Evolutionary conservation across 2,113 vertebrate species (phyloP), one percentile per base, ranked within the genome.

Genomic region (Theristicus caerulescens): DNA sequence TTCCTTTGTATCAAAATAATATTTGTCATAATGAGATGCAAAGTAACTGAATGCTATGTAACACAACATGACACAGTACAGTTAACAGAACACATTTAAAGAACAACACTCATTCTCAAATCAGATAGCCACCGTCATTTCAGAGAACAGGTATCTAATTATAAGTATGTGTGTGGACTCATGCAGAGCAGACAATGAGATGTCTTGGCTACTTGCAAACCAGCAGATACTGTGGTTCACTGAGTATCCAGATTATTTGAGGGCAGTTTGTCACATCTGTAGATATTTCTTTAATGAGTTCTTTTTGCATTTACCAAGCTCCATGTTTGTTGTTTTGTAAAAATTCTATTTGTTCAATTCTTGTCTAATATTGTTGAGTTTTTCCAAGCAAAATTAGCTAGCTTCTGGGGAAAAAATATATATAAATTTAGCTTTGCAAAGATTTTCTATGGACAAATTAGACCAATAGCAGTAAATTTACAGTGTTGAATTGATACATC

Each of bases 11-110:
- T 96, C 92, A 92, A 92, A 96, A 47, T 58, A 96, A 55, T 55
- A 58, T 91, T 92, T 82, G 85, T 91, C 94, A 90, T 96, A 97
- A 95, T 84, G 59, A 97, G 91, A 97, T 90, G 73, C 84, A 93
- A 95, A 96, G 77, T 89, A 93, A 92, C 88, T 88, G 90, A 91
- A 94, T 78, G 86, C 90, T 90, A 52, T 93, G 86, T 97, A 96
- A 97, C 88, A 78, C 83, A 92, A 93, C 88, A 91, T 69, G 89
- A 90, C 82, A 93, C 81, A 65, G 91, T 92, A 38, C 16, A 97
- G 89, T 95, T 93, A 96, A 96, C 93, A 97, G 67, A 91, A 97
- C 64, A 55, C 77, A 87, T 96, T 96, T 96, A 93, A 97, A 96
- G 86, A 90, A 36, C 57, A 97, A 87, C 77, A 76, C 46, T 72